Conservation (phyloP, 2,888 invertebrate species). For the Psylliodes chrysocephalus region DNA sequence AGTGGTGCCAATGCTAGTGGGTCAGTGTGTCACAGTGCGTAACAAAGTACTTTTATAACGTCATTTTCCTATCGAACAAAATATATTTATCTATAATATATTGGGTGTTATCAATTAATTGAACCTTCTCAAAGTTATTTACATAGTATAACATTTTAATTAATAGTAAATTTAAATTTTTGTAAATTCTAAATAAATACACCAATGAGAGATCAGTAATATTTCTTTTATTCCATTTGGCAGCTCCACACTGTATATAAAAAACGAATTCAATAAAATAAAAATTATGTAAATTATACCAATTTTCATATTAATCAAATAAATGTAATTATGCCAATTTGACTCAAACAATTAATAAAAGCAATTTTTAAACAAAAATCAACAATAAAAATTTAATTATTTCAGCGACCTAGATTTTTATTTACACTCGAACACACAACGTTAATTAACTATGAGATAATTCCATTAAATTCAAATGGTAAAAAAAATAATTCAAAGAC, state of each 20-base stretch:
- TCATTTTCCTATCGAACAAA: neutral
- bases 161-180: no score
- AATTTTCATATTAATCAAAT: no score
- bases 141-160: no score
- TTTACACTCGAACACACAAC: conserved; percentile 35
- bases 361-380: conserved; percentile 17
- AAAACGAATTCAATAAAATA: no score
- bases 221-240: no score
- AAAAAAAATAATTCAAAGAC: conserved; percentile 31
- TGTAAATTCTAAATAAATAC: no score
- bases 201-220: no score
- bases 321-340: neutral
- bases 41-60: conserved; percentile 11
- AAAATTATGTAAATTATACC: no score
- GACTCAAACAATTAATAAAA: conserved; percentile 12
- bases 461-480: conserved; percentile 38
- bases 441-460: conserved; percentile 38
- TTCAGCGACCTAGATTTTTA: conserved; percentile 36
- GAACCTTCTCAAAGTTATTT: no score
- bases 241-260: no score
- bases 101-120: neutral
- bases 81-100: neutral
- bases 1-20: conserved; percentile 58
- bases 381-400: conserved; percentile 30
- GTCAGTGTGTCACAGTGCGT: conserved; percentile 54